Evolutionary conservation across 2,113 vertebrate species (phyloP), one percentile per base, ranked within the genome.

Genomic region (Glaucomys volans): DNA sequence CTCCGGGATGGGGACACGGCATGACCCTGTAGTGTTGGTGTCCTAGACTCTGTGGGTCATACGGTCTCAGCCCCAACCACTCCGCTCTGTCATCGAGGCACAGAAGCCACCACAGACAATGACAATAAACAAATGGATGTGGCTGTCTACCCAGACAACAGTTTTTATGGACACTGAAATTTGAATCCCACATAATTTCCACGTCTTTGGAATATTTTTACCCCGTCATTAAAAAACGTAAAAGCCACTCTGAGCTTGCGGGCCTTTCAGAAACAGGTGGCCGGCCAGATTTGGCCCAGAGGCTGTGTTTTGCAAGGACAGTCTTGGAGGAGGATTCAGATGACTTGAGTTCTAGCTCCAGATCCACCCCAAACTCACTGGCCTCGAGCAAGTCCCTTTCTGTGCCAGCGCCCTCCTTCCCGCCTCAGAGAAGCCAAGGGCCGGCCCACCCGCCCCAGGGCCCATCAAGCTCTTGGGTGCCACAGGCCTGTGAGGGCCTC

Each of bases 1-100:
- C 1, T 4, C 2, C 22, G 37, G 3, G n/a, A 2, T 0, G 0
- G 24, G 0, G 6, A 24, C 7, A 0, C n/a, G 6, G 0, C 26
- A 10, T 22, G 1, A 24, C 42, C 20, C 16, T n/a, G 62, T 22
- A 10, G 32, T 35, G 26, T 4, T 0, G n/a, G 30, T 3, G 1
- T 26, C 28, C 4, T 1, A 28, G 40, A 12, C 17, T 47, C 26
- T 24, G 86, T 8, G 0, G 13, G 40, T 32, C 67, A 0, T 24
- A 1, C 0, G 3, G 26, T 28, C 59, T 35, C 1, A 0, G 2
- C 12, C 7, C 0, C 87, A 20, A 0, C 37, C n/a, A 16, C 13
- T 24, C 11, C 10, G 0, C 37, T 35, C 47, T 11, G 1, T 6
- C 2, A 0, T 0, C 17, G 0, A 0, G 11, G 44, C 52, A 11